phyloP scores from a whole-genome alignment of 1,140 invertebrate genomes.

The Scaptomyza montana region DNA sequence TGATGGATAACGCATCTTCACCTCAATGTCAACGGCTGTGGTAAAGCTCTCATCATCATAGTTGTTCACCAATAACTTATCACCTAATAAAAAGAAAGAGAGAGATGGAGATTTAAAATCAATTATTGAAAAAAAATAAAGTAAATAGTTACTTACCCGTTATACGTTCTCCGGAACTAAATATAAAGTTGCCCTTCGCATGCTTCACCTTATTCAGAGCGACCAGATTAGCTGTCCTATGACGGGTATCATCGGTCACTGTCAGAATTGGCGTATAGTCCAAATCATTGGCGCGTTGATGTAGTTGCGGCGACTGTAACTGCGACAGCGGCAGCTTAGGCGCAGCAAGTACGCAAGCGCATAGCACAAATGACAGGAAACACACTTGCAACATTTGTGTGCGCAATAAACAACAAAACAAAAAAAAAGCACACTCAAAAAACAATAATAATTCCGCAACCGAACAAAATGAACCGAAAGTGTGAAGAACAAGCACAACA shows the following conservation, averaged over 20 bases:
- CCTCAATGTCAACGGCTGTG: constrained; percentile 60
- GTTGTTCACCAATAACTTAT: constrained; percentile 61
- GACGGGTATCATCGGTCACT: constrained; percentile 64
- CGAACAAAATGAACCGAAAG: no score
- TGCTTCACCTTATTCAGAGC: constrained; percentile 65
- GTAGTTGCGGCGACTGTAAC: constrained; percentile 9
- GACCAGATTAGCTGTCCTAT: constrained; percentile 40
- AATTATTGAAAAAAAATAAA: no score
- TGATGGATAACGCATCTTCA: constrained; percentile 59
- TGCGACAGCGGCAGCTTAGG: constrained; percentile 3
- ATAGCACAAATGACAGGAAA: constrained; percentile 12
- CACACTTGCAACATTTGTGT: constrained; percentile 35
- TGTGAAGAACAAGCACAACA: background rate
- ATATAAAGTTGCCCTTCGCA: constrained; percentile 72
- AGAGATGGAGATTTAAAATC: no score
- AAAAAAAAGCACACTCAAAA: background rate
- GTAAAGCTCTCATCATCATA: constrained; percentile 68
- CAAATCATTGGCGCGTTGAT: constrained; percentile 56
- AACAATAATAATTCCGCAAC: background rate
- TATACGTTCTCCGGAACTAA: constrained; percentile 57
- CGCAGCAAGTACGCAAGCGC: constrained; percentile 1
- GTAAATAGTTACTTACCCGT: constrained; percentile 45
- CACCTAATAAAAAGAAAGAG: constrained; percentile 47
- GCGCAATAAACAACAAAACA: constrained; percentile 7
- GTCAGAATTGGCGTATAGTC: constrained; percentile 58